Base-by-base conservation (phyloP, 2,888 invertebrate species). In the Sphecodes monilicornis region DNA sequence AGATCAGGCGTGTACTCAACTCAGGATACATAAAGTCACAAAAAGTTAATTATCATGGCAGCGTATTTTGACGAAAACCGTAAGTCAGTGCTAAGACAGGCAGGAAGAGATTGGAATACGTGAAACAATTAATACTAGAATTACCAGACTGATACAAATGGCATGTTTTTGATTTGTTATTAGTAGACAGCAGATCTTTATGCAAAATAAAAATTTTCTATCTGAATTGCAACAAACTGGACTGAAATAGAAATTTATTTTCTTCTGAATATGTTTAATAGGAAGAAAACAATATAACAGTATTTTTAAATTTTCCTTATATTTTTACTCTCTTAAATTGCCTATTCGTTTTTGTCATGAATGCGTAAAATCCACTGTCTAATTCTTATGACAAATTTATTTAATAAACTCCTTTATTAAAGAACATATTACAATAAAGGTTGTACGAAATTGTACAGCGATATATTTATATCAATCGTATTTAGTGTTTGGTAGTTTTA, bases 11-110 rank as follows among this genome's bases (percentile, higher is more conserved):
- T 54, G 54, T n/a, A 54, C 54, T 54, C n/a, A 54, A 54, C 54
- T 54, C 54, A 54, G 54, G 54, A n/a, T n/a, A n/a, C 54, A 54
- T n/a, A 54, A 54, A 54, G n/a, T 54, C n/a, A 54, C 54, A 54
- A 54, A 54, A 54, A 54, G n/a, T 54, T 54, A 54, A n/a, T 54
- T 54, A 54, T 54, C 54, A n/a, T 11, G 10, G n/a, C 54, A 64
- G 29, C 29, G 29, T 26, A 64, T 29, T 18, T 64, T 29, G 26
- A 29, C 64, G 64, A 64, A 64, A 29, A 32, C 64, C 64, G 26
- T 29, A 64, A 18, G 54, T n/a, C 54, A n/a, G 54, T 54, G 54
- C 54, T 54, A 54, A 11, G n/a, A 54, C n/a, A 54, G 54, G n/a
- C n/a, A n/a, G 54, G n/a, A 54, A 1, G n/a, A 54, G 54, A 11